Base-by-base conservation (phyloP, 2,888 invertebrate genomes). In the Andrena flavipes region DNA sequence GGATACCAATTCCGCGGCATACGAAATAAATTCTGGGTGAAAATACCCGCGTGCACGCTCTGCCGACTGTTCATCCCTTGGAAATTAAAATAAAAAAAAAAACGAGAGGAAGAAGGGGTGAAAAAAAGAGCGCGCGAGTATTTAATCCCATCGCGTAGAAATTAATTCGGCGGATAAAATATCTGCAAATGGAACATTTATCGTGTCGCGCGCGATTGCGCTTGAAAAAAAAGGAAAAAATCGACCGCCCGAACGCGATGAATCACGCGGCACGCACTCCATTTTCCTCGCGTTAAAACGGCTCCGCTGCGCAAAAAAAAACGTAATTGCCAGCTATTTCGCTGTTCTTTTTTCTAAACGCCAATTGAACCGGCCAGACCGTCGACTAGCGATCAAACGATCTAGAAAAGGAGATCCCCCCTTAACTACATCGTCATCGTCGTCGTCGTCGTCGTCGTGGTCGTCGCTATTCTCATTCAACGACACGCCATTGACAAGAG, bases 371-470 rank as follows among this genome's bases (percentile, higher is more conserved):
- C 60, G 13, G 30, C 29, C 42, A 2, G 42, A 8, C 29, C n/a
- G 42, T 30, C 16, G 42, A 48, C 42, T 70, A 69, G 65, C 72
- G 80, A 75, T 78, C 78, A 51, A 84, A 82, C 77, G 80, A 83
- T 81, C 81, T 76, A 67, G 69, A 68, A 85, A 83, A 63, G 82
- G 85, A 76, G 80, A 76, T 84, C 73, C 85, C 85, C 42, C 64
- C 82, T 84, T 83, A 87, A 88, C 88, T 84, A 33, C 68, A 69
- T 49, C 72, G 30, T 73, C 64, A 68, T 64, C 49, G 63, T 35
- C 35, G 10, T 35, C 7, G 33, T 64, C 49, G 63, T 35, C 35
- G 10, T 35, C 7, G 33, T 8, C 33, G 33, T 75, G 85, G 85
- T 42, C 42, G 72, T 85, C 78, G 84, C 70, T 68, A 59, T 70